Conservation (phyloP, 2,797 vertebrate species). For the Neostethus bicornis region DNA sequence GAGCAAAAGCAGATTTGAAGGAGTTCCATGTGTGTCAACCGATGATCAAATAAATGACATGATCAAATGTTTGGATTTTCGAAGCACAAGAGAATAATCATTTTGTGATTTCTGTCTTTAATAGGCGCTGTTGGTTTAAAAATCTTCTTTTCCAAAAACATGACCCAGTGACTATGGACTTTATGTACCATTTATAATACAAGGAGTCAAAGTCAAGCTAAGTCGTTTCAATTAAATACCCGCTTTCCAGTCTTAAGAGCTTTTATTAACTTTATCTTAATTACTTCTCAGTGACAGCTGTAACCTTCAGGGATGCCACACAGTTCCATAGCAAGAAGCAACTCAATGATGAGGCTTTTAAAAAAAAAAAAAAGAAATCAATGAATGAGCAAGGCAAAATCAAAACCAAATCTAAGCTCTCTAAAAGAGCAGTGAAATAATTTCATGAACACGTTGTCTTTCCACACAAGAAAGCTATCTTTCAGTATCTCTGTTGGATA, state of each 20-base stretch:
- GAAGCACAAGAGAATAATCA: no score
- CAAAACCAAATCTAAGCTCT: slow-evolving; percentile 8
- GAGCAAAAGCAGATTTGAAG: no score
- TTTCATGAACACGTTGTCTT: slow-evolving; percentile 8
- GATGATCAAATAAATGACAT: no score
- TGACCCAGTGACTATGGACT: slow-evolving; percentile 26
- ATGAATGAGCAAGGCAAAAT: slow-evolving; percentile 13
- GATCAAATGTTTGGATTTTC: no score
- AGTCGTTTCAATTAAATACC: slow-evolving; percentile 71
- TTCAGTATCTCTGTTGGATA: not conserved
- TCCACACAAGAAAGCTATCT: not conserved
- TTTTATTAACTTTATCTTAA: slow-evolving; percentile 78
- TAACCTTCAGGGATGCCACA: slow-evolving; percentile 60
- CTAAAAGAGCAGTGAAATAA: slow-evolving; percentile 8
- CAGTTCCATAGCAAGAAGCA: slow-evolving; percentile 32
- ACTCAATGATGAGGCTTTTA: slow-evolving; percentile 45
- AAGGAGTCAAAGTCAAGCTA: slow-evolving; percentile 46
- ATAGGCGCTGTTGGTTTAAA: not conserved
- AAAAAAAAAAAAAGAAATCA: slow-evolving; percentile 38
- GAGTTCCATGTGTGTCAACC: no score
- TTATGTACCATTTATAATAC: slow-evolving; percentile 56
- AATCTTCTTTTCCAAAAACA: slow-evolving; percentile 22
- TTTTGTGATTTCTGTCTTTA: no score
- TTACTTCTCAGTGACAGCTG: slow-evolving; percentile 65
- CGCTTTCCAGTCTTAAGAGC: slow-evolving; percentile 70